Conservation (phyloP, 2,888 invertebrate genomes). For the Amblyteles armatorius region DNA sequence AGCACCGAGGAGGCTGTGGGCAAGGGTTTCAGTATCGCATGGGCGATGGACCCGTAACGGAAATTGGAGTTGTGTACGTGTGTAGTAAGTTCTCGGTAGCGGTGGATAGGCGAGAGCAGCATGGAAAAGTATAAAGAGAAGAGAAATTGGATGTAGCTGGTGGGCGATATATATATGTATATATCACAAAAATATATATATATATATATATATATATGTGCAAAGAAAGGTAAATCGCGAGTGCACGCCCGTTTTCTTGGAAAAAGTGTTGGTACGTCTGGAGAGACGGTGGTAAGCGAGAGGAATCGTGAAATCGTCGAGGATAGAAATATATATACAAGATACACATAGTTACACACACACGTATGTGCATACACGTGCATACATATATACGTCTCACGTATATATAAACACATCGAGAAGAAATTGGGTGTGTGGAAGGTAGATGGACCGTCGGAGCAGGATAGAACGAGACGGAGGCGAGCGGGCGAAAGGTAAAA, state of each 20-base stretch:
- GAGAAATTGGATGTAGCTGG: slow-evolving; percentile 19
- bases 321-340: slow-evolving; percentile 22
- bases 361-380: no score
- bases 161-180: no score
- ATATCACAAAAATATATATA: no score
- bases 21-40: no score
- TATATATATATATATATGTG: slow-evolving; percentile 8
- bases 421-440: slow-evolving; percentile 55
- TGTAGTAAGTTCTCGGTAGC: slow-evolving; percentile 67
- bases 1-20: no score
- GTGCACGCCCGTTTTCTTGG: slow-evolving; percentile 51
- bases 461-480: slow-evolving; percentile 59
- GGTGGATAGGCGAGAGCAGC: slow-evolving; percentile 65
- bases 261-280: slow-evolving; percentile 34
- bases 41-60: slow-evolving; percentile 72
- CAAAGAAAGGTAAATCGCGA: slow-evolving; percentile 52
- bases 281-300: slow-evolving; percentile 50
- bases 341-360: slow-evolving; percentile 36
- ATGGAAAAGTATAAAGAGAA: not conserved
- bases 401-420: not conserved
- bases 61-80: slow-evolving; percentile 81
- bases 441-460: slow-evolving; percentile 49
- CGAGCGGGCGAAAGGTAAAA: slow-evolving; percentile 27
- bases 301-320: slow-evolving; percentile 25
- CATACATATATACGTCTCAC: slow-evolving; percentile 43